These are phyloP conservation scores for Plotosus lineatus DNA, from an alignment of 2,113 vertebrate species.

Conservation along the genomic window DNA sequence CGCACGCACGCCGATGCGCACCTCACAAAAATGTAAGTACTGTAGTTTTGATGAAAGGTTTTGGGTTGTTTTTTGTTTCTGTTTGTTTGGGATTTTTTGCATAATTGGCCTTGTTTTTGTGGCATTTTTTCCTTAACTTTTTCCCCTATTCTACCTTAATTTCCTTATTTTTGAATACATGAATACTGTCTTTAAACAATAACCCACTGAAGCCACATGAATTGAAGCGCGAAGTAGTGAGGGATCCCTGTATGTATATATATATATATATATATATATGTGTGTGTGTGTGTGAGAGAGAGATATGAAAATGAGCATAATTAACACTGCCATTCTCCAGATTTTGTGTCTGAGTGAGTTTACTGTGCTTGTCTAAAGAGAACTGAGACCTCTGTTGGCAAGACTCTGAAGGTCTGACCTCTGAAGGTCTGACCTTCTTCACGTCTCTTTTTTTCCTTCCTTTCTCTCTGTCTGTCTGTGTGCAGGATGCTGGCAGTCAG, in stretches of 20 bases:
- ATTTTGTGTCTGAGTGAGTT: neutral
- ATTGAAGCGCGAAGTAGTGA: no score
- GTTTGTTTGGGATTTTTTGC: no score
- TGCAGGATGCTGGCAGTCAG: slow-evolving; percentile 91
- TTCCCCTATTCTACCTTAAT: no score
- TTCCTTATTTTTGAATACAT: no score
- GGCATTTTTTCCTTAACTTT: no score
- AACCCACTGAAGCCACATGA: no score
- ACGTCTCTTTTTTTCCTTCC: neutral
- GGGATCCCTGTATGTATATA: neutral
- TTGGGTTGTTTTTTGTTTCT: no score
- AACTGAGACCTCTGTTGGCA: neutral
- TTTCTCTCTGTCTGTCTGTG: slow-evolving; percentile 21
- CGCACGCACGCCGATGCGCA: no score
- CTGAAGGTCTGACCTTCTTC: neutral
- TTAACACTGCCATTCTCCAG: neutral
- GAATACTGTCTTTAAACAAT: no score
- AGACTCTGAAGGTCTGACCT: neutral
- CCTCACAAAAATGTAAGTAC: no score
- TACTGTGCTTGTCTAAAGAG: neutral
- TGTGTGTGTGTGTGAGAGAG: neutral
- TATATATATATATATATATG: neutral
- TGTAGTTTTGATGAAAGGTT: no score
- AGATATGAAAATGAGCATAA: neutral
- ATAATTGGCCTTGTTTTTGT: no score